A percentile compares a stretch with the other conserved stretches of the same genome.
phyloP scores from a whole-genome alignment of 1,140 invertebrate species.

The Drosophila takahashii region DNA sequence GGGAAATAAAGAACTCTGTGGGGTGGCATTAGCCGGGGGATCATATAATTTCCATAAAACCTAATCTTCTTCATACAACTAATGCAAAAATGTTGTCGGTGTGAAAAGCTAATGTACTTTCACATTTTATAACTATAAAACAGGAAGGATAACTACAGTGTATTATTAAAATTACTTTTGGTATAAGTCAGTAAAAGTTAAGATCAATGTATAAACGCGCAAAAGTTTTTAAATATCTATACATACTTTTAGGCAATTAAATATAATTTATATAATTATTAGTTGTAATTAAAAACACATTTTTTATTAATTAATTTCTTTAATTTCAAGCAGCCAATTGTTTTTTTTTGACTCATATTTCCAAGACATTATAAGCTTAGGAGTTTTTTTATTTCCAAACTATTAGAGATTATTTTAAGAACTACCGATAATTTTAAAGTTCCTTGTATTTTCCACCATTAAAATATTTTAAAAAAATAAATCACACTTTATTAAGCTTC shows the following conservation, averaged over 20 bases:
- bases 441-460: too few species aligned
- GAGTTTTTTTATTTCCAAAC: not conserved
- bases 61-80: not conserved
- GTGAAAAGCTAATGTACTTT: slow-evolving; percentile 6
- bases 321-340: too few species aligned
- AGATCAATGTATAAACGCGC: not conserved
- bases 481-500: not conserved
- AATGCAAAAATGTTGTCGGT: slow-evolving; percentile 44
- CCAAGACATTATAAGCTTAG: too few species aligned
- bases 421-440: too few species aligned
- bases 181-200: too few species aligned
- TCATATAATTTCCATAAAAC: slow-evolving; percentile 15
- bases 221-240: not conserved
- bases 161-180: not conserved
- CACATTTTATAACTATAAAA: not conserved
- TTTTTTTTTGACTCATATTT: too few species aligned
- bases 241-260: not conserved
- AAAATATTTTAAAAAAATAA: not conserved
- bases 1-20: slow-evolving; percentile 14
- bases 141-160: not conserved
- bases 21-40: slow-evolving; percentile 11
- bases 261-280: too few species aligned
- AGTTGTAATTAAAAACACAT: too few species aligned
- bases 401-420: not conserved
- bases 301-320: too few species aligned